Evolutionary conservation across 1,140 invertebrate genomes (phyloP).

Genomic region (Drosophila sproati): DNA sequence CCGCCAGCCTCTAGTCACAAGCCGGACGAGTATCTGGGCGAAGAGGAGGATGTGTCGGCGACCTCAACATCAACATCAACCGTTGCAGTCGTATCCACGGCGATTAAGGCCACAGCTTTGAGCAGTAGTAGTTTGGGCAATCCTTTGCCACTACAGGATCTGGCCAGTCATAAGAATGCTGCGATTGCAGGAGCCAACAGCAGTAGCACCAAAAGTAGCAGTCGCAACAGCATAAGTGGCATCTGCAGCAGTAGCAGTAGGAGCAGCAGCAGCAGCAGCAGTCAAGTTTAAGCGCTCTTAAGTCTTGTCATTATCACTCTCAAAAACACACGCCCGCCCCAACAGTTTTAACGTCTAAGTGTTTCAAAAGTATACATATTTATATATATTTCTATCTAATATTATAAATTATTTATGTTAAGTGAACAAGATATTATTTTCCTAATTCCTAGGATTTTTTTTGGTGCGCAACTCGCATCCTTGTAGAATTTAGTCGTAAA

Average conservation of each 20-base stretch:
- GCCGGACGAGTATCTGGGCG: slow-evolving; percentile 65
- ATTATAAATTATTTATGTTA: slow-evolving; percentile 77
- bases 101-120: slow-evolving; percentile 11
- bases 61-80: slow-evolving; percentile 1
- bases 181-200: neutral
- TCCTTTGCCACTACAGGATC: slow-evolving; percentile 12
- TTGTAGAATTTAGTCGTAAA: neutral
- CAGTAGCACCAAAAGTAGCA: neutral
- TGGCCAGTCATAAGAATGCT: slow-evolving; percentile 23
- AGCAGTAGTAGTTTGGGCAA: neutral
- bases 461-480: no score
- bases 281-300: slow-evolving; percentile 19
- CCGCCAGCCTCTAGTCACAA: slow-evolving; percentile 87
- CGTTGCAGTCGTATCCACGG: slow-evolving; percentile 8
- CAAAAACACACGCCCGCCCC: slow-evolving; percentile 54
- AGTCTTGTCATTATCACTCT: slow-evolving; percentile 22
- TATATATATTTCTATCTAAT: slow-evolving; percentile 44
- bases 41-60: slow-evolving; percentile 59
- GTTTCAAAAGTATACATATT: slow-evolving; percentile 56
- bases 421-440: slow-evolving; percentile 68
- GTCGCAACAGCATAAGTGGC: slow-evolving; percentile 12
- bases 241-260: neutral
- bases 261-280: slow-evolving; percentile 17
- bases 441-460: slow-evolving; percentile 55
- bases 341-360: slow-evolving; percentile 71